Conservation (phyloP, 2,888 invertebrate species). For the Archips xylosteana region DNA sequence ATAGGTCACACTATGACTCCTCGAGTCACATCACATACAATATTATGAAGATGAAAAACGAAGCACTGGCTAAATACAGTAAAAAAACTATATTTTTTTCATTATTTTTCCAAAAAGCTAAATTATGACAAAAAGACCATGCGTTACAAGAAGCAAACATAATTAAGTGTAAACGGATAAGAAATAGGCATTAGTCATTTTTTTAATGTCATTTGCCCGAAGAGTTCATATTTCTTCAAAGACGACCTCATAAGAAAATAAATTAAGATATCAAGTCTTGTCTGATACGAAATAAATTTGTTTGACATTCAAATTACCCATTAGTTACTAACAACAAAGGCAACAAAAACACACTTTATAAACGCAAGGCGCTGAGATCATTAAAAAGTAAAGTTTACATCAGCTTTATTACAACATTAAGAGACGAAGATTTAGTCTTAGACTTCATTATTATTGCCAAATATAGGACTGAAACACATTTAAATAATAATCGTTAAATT, state of each 20-base stretch:
- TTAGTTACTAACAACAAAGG: conserved; percentile 13
- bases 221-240: neutral
- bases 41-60: conserved; percentile 14
- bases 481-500: neutral
- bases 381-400: conserved; percentile 51
- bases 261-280: conserved; percentile 2
- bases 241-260: neutral
- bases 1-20: conserved; percentile 22
- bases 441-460: conserved; percentile 54
- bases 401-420: conserved; percentile 51
- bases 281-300: neutral
- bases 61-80: conserved; percentile 15
- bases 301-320: conserved; percentile 12
- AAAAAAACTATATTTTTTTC: neutral
- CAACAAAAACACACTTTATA: conserved; percentile 44
- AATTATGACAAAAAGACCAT: neutral
- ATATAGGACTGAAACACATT: conserved; percentile 40
- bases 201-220: neutral
- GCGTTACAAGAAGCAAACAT: neutral
- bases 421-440: conserved; percentile 52
- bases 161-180: neutral
- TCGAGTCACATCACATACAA: conserved; percentile 26
- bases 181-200: neutral
- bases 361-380: conserved; percentile 63
- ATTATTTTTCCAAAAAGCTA: neutral